Conservation (phyloP, 2,113 vertebrate species). For the Ceyx margarethae region DNA sequence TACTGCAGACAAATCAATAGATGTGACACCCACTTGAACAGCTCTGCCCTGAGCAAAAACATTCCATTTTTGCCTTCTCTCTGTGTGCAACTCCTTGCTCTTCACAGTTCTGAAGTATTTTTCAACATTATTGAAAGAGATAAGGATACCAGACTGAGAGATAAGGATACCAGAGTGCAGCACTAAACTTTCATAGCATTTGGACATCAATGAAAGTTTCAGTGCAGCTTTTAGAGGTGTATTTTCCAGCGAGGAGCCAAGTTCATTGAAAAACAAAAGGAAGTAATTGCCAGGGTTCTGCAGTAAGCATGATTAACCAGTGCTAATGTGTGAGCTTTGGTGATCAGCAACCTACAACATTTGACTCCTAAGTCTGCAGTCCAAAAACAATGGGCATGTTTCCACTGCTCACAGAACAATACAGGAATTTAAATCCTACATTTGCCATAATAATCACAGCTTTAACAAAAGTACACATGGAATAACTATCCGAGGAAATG, state of each 20-base stretch:
- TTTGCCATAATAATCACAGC: neutral
- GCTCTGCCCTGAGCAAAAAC: neutral
- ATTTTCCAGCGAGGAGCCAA: neutral
- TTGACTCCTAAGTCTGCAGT: neutral
- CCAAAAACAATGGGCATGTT: neutral
- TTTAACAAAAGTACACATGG: neutral
- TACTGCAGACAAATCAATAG: neutral
- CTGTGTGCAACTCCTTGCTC: neutral
- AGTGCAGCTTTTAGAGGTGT: neutral
- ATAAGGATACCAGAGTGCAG: neutral
- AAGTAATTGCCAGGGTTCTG: neutral
- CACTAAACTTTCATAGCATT: neutral
- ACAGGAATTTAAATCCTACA: neutral
- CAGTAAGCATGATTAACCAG: neutral
- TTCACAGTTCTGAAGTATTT: neutral
- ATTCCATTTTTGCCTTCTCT: neutral
- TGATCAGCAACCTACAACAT: neutral
- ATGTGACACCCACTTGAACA: neutral
- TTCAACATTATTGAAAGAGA: neutral
- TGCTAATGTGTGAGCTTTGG: neutral
- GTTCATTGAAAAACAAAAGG: neutral
- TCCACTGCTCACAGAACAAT: neutral
- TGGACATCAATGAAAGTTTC: neutral
- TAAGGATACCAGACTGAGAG: neutral
- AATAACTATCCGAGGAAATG: neutral